Evolutionary conservation across 2,888 invertebrate species (phyloP), one percentile per base, ranked within the genome.

Genomic region (Dusona sp.): DNA sequence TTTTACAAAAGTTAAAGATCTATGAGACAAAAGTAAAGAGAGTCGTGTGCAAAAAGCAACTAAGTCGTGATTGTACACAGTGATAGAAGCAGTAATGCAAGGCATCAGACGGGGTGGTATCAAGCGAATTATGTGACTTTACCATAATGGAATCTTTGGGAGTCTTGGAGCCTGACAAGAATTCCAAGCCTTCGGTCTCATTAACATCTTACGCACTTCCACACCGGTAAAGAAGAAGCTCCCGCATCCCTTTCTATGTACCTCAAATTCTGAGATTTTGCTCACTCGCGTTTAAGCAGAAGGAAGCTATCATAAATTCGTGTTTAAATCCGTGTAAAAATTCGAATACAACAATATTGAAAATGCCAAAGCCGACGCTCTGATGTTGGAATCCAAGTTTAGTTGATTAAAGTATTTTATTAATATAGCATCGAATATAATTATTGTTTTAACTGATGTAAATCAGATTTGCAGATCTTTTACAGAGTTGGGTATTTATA

Each of bases 171-270:
- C 91, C 92, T 92, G 91, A 92, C 87, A 93, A 92, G 94, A 94
- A 94, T 94, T 92, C 93, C 90, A 94, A 94, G 92, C 93, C 93
- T 94, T 91, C 92, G 91, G 91, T 92, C 94, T 94, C 94, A 94
- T 94, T 94, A 94, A 94, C 94, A 93, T 94, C 94, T 94, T 92
- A 79, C 86, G 91, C 93, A 91, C 91, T 92, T 91, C 90, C 91
- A 90, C 64, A 73, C 74, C 54, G 48, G 57, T 78, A 29, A 11
- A 68, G 67, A 54, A 61, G 72, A 42, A 72, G 57, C 57, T 70
- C 22, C 25, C 67, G 61, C 29, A 81, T 85, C 86, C 86, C 84
- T 81, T 83, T 80, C 73, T 48, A 45, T 75, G 54, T 61, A 74
- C 65, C 77, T 80, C 51, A 83, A 87, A 87, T 85, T 79, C 85